Evolutionary conservation across 64 coral and sea anemone genomes (phyloP).

Genomic region (Pocillopora verrucosa): DNA sequence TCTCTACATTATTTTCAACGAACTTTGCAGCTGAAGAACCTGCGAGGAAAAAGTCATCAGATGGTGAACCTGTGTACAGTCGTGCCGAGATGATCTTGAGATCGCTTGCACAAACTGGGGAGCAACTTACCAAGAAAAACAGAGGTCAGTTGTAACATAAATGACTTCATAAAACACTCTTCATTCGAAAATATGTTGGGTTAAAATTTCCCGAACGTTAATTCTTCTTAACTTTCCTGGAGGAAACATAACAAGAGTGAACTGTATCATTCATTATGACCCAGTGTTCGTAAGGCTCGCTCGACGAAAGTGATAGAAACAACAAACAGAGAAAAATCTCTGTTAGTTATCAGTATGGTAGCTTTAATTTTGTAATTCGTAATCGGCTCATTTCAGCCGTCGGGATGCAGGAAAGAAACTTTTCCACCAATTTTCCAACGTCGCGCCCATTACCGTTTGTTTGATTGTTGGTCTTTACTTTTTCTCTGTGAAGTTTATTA

Average conservation of each 20-base stretch:
- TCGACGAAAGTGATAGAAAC: not conserved
- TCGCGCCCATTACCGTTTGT: not conserved
- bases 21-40: not conserved
- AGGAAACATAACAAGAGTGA: no score
- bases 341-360: not conserved
- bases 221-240: not conserved
- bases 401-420: not conserved
- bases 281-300: not conserved
- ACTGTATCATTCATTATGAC: not conserved
- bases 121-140: slow-evolving; percentile 22
- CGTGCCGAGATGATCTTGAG: slow-evolving; percentile 56
- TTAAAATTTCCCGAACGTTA: not conserved
- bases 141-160: not conserved
- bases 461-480: not conserved
- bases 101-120: slow-evolving; percentile 60
- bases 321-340: not conserved
- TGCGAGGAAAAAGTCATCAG: not conserved
- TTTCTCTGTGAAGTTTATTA: not conserved
- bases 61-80: slow-evolving; percentile 37
- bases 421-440: not conserved
- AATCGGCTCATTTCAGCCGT: not conserved
- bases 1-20: not conserved
- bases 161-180: not conserved
- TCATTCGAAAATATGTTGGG: not conserved
- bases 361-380: not conserved